A percentile compares a stretch with the other conserved stretches of the same genome.
These are phyloP conservation scores for Chromobotia macracanthus DNA, from an alignment of 2,797 vertebrate species.

Conservation along the genomic window DNA sequence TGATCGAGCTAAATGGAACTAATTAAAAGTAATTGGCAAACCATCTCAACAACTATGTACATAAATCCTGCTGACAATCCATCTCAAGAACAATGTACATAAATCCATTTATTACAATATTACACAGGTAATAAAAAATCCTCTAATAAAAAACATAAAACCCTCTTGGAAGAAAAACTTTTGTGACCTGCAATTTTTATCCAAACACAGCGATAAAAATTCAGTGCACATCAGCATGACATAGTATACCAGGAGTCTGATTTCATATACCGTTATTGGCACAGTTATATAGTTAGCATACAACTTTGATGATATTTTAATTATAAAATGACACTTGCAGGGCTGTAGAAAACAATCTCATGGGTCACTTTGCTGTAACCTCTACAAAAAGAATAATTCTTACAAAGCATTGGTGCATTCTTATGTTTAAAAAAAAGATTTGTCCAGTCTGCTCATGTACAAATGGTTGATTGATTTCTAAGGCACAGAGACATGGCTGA, in stretches of 20 bases:
- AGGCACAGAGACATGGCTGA: constrained; percentile 21
- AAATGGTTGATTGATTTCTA: background rate
- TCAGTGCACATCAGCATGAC: too few species aligned
- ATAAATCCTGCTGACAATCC: background rate
- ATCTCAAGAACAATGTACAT: background rate
- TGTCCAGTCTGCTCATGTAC: background rate
- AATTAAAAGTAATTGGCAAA: constrained; percentile 34
- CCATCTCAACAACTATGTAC: background rate
- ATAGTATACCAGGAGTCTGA: background rate
- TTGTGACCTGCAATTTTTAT: background rate
- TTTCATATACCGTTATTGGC: background rate
- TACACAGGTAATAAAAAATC: background rate
- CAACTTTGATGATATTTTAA: background rate
- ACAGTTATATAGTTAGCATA: background rate
- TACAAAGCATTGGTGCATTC: background rate
- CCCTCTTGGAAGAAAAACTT: background rate
- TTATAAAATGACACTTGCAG: too few species aligned
- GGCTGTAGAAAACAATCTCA: too few species aligned
- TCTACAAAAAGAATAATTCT: background rate
- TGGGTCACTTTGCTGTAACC: background rate
- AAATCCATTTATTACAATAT: background rate
- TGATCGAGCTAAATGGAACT: constrained; percentile 20
- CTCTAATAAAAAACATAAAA: background rate
- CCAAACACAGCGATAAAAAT: background rate
- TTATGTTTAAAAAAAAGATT: background rate